Base-by-base conservation (phyloP, 2,113 vertebrate genomes). In the Hirundichthys speculiger region DNA sequence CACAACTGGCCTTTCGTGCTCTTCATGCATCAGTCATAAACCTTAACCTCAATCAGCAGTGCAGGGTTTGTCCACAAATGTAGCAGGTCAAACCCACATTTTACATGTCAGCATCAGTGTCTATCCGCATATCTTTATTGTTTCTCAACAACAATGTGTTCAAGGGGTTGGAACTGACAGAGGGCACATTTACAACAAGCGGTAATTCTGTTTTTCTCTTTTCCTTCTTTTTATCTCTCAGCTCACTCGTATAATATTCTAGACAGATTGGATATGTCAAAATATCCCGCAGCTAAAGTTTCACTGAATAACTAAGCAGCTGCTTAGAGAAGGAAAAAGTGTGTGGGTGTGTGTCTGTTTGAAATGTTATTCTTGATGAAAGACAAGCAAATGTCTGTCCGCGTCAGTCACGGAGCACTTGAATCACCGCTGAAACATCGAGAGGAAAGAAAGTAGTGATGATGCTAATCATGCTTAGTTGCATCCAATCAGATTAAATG, bases 401-500 rank as follows among this genome's bases (percentile, higher is more conserved):
- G 20, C 70, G 69, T 63, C 73, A 64, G 25, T 60, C 63, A 69
- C 2, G 7, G 10, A 80, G 18, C 30, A 14, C 22, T 34, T 64
- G 40, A 75, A 64, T 74, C 57, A 24, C 19, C 41, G 34, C 58
- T 24, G 57, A 69, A 65, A 69, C 45, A 22, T 49, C 10, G 14
- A 8, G 34, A 73, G 43, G 19, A 62, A 11, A 22, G 50, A 38
- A 34, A 52, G 49, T 43, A 18, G 27, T 60, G 77, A 69, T 69
- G 55, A 82, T 55, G 41, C 43, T 80, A 43, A 83, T 71, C 50
- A 41, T 27, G 51, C 45, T 13, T 57, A 12, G 50, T 54, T 67
- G 54, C 42, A 65, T 77, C 67, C 64, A 54, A 62, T 82, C 73
- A 77, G 73, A 82, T 80, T 70, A 68, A 87, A 84, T 80, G 85